phyloP scores from a whole-genome alignment of 1,140 invertebrate genomes.

The Drosophila tsacasi region DNA sequence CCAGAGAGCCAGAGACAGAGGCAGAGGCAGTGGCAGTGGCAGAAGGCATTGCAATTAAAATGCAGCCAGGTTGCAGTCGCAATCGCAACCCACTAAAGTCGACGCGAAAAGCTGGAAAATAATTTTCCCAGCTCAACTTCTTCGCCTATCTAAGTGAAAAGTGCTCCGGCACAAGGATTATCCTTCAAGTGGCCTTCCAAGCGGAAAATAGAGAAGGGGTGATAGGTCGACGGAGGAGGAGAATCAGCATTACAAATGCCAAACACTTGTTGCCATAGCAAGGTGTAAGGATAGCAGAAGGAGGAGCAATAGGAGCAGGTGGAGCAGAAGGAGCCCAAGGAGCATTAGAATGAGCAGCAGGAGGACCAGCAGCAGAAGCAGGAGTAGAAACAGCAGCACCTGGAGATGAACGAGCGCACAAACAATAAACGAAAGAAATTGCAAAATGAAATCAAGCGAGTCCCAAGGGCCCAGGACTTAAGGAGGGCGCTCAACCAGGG shows the following conservation, averaged over 20 bases:
- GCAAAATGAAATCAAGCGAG: conserved; percentile 42
- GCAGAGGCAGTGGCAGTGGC: background rate
- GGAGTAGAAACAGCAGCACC: conserved; percentile 7
- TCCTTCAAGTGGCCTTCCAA: conserved; percentile 48
- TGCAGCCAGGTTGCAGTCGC: conserved; percentile 46
- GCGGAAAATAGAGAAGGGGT: conserved; percentile 29
- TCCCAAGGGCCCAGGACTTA: conserved; percentile 12
- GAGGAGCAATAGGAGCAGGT: background rate
- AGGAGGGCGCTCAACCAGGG: background rate
- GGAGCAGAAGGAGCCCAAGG: background rate
- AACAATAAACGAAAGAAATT: conserved; percentile 45
- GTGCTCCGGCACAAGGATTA: conserved; percentile 32
- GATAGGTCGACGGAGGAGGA: background rate
- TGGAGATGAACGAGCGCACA: conserved; percentile 31
- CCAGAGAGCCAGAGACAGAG: no score
- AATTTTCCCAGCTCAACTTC: conserved; percentile 56
- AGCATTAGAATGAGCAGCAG: background rate
- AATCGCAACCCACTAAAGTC: background rate
- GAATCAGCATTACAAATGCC: conserved; percentile 38
- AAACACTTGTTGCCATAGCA: conserved; percentile 47
- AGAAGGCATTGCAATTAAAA: conserved; percentile 63
- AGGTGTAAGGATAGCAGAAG: background rate
- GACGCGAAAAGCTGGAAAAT: conserved; percentile 68
- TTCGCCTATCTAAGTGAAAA: conserved; percentile 44
- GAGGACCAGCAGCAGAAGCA: background rate